These are phyloP conservation scores for Euspilapteryx auroguttella DNA, from an alignment of 2,888 invertebrate species.

Conservation along the genomic window DNA sequence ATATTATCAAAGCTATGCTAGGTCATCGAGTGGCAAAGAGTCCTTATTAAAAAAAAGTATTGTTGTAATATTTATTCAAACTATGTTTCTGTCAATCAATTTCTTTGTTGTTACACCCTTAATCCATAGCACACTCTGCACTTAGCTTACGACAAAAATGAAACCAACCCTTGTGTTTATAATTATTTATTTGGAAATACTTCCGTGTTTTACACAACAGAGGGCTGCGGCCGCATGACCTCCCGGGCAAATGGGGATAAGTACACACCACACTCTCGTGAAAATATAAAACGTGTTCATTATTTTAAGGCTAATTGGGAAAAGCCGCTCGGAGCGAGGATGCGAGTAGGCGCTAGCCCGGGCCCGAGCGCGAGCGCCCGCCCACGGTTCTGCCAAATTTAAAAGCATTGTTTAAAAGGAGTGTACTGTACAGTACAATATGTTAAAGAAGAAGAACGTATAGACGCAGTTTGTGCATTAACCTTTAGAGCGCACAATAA, in stretches of 20 bases:
- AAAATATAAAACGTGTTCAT: constrained; percentile 63
- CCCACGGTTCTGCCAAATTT: constrained; percentile 50
- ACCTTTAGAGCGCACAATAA: no score
- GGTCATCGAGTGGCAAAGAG: no score
- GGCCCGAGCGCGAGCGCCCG: constrained; percentile 19
- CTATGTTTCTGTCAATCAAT: no score
- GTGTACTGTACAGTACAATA: constrained; percentile 17
- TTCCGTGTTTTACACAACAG: no score
- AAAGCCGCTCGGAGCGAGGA: constrained; percentile 54
- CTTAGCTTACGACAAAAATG: no score
- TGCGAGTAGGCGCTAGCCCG: constrained; percentile 40
- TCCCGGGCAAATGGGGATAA: constrained; percentile 52
- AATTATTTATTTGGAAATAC: constrained; percentile 29
- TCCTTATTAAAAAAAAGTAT: no score
- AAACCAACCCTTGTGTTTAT: constrained; percentile 28
- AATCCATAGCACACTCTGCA: no score
- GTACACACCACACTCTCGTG: constrained; percentile 51
- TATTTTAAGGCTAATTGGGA: constrained; percentile 61
- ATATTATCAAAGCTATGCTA: no score
- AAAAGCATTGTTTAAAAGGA: constrained; percentile 23
- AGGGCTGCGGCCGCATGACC: constrained; percentile 50
- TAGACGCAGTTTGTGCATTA: constrained; percentile 53
- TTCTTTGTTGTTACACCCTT: no score
- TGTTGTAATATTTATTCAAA: no score
- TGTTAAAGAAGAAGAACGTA: no score